A percentile compares a stretch with the other conserved stretches of the same genome.
Conservation (phyloP, 2,888 invertebrate species). For the Piscicola geometra region DNA sequence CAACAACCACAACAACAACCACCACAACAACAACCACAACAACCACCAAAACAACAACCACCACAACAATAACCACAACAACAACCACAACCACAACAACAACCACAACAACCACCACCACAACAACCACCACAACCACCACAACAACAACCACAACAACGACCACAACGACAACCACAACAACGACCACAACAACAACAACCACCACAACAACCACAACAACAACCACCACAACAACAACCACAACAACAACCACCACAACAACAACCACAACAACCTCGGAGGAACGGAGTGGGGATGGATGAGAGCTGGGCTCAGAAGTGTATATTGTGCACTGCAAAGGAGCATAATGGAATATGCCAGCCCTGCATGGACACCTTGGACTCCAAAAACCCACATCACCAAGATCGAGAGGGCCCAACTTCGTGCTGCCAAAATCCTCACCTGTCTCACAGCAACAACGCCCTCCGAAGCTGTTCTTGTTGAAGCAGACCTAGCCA, state of each 20-base stretch:
- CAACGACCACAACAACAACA: neutral
- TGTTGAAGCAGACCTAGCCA: no score
- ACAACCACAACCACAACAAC: neutral
- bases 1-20: neutral
- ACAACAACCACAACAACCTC: no score
- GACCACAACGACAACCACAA: constrained; percentile 60
- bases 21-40: neutral
- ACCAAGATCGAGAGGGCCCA: no score
- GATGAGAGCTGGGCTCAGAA: no score
- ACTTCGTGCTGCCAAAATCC: no score
- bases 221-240: neutral
- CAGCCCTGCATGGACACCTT: no score
- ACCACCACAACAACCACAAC: neutral
- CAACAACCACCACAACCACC: neutral
- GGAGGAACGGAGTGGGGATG: no score
- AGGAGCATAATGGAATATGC: no score
- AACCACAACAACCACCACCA: neutral
- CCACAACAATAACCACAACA: neutral
- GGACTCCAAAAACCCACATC: no score
- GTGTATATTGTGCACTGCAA: no score
- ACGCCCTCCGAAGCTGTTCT: no score
- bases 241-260: constrained; percentile 63
- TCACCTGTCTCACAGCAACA: no score
- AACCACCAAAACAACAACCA: constrained; percentile 71
- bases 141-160: constrained; percentile 63